A percentile compares a stretch with the other conserved stretches of the same genome.
These are phyloP conservation scores for Griposia aprilina DNA, from an alignment of 2,888 invertebrate genomes.

Conservation along the genomic window DNA sequence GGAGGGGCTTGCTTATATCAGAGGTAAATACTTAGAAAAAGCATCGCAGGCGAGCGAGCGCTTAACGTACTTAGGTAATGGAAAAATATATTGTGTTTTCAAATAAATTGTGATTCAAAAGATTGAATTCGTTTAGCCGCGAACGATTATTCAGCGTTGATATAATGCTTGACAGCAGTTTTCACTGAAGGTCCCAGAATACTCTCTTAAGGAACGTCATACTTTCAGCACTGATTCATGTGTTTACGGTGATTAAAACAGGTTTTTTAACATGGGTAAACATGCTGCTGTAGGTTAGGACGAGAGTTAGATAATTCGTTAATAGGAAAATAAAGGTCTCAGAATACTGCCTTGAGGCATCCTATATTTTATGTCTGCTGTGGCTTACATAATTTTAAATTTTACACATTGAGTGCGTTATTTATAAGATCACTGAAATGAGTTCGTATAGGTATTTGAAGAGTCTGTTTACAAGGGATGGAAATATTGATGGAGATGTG, in stretches of 20 bases:
- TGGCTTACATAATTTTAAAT: background rate
- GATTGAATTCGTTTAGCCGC: background rate
- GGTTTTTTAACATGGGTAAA: background rate
- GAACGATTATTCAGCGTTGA: background rate
- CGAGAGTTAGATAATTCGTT: background rate
- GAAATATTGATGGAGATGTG: too few species aligned
- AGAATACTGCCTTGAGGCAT: conserved; percentile 4
- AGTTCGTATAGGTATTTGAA: too few species aligned
- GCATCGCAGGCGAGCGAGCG: background rate
- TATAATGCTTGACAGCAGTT: background rate
- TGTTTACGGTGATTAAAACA: background rate
- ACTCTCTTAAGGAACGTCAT: background rate
- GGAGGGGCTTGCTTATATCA: background rate
- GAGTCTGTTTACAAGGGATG: too few species aligned
- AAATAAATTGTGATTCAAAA: background rate
- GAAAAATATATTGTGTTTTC: background rate
- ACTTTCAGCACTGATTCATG: background rate
- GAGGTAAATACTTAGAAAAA: background rate
- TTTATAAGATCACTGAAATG: background rate
- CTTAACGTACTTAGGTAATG: background rate
- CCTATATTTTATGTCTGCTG: background rate
- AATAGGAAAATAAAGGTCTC: background rate
- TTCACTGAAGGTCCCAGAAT: background rate
- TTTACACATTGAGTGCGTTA: background rate
- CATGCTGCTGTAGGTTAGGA: background rate